A percentile compares a stretch with the other conserved stretches of the same genome.
Evolutionary conservation across 2,113 vertebrate species (phyloP).

Genomic region (Notothenia coriiceps): DNA sequence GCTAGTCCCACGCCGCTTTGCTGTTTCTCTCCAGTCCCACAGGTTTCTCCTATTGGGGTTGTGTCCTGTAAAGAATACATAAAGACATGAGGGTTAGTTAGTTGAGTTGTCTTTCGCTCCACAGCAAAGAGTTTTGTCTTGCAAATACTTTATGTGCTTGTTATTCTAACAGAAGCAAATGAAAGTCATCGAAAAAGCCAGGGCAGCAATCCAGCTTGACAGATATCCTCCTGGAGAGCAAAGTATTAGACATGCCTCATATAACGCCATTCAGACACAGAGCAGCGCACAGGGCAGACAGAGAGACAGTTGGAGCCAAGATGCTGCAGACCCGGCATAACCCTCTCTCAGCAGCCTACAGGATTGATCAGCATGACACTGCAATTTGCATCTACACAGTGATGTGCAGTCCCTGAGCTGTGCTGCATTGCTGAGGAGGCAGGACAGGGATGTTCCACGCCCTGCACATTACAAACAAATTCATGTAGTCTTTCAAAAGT

Average conservation of each 20-base stretch:
- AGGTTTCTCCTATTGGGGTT: constrained; percentile 28
- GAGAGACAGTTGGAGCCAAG: constrained; percentile 27
- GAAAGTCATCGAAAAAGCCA: neutral
- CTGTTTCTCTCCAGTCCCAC: constrained; percentile 34
- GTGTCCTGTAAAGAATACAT: constrained; percentile 62
- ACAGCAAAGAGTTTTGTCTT: constrained; percentile 14
- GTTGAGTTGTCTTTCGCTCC: no score
- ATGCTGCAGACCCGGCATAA: constrained; percentile 55
- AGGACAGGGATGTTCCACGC: constrained; percentile 44
- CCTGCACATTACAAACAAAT: constrained; percentile 12
- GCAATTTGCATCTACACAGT: constrained; percentile 70
- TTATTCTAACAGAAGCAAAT: constrained; percentile 19
- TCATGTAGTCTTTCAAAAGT: constrained; percentile 8
- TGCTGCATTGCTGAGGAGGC: constrained; percentile 59
- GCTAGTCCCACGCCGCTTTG: constrained; percentile 19
- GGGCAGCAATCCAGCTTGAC: neutral
- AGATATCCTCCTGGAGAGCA: neutral
- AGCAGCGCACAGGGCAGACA: constrained; percentile 14
- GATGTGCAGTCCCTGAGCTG: constrained; percentile 50
- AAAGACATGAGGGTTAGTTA: constrained; percentile 28
- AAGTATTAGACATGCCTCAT: constrained; percentile 16
- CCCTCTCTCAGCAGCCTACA: constrained; percentile 68
- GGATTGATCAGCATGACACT: constrained; percentile 74
- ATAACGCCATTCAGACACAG: neutral
- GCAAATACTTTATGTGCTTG: neutral